These are phyloP conservation scores for Neomonachus schauinslandi DNA, from an alignment of 2,113 vertebrate species.

Conservation along the genomic window DNA sequence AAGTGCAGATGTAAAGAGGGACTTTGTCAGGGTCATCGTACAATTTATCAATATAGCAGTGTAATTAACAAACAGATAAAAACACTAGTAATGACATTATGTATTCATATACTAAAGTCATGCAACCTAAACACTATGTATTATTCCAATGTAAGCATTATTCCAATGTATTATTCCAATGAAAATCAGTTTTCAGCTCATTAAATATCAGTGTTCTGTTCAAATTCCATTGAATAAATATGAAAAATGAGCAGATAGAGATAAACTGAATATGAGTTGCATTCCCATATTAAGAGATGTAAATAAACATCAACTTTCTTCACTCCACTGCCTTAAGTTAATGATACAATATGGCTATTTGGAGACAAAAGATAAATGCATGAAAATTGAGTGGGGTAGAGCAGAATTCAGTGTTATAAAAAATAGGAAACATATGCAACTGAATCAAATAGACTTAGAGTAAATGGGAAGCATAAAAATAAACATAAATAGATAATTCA, in stretches of 20 bases:
- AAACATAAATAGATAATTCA: conserved; percentile 10
- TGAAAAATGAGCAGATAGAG: conserved; percentile 49
- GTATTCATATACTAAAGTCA: neutral
- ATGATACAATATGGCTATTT: neutral
- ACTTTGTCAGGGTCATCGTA: neutral
- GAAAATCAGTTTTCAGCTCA: conserved; percentile 14
- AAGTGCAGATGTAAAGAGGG: neutral
- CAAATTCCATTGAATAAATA: conserved; percentile 7
- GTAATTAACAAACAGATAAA: conserved; percentile 1
- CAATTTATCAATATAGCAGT: neutral
- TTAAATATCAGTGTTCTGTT: conserved; percentile 33
- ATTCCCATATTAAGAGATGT: neutral
- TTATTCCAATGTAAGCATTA: neutral
- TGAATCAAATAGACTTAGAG: neutral
- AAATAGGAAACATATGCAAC: neutral
- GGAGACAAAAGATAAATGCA: neutral
- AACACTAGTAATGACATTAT: neutral
- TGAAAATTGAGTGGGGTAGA: neutral
- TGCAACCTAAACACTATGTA: neutral
- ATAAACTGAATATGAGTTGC: neutral
- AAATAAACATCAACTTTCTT: conserved; percentile 16
- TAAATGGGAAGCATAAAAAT: neutral
- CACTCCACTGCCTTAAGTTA: conserved; percentile 13
- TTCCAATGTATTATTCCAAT: neutral
- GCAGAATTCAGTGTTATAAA: conserved; percentile 2